A percentile compares a stretch with the other conserved stretches of the same genome.
phyloP scores from a whole-genome alignment of 2,888 invertebrate genomes.

The Parnassius apollo region DNA sequence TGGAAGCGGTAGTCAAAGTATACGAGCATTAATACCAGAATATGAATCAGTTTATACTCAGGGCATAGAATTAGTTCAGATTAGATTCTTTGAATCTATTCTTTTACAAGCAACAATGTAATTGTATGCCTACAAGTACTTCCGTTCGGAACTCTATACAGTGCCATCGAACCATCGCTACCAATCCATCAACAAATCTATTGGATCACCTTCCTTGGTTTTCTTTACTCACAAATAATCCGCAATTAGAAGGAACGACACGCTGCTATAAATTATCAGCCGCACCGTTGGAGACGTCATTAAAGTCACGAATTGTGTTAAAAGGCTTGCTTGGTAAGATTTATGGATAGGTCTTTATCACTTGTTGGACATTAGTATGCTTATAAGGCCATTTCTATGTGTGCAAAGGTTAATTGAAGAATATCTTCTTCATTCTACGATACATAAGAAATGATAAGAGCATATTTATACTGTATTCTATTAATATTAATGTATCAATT shows the following conservation, averaged over 20 bases:
- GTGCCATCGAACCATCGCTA: no score
- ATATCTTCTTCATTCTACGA: constrained; percentile 17
- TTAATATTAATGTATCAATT: constrained; percentile 2
- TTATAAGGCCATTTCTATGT: constrained; percentile 31
- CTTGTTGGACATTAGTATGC: constrained; percentile 28
- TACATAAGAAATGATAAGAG: constrained; percentile 1
- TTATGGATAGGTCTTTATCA: constrained; percentile 53
- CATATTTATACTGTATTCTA: constrained; percentile 10
- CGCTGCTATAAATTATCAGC: constrained; percentile 54
- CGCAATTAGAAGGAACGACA: constrained; percentile 36
- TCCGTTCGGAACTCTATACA: no score
- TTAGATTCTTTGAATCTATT: no score
- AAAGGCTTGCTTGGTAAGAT: constrained; percentile 55
- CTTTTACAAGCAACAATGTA: no score
- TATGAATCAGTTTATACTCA: no score
- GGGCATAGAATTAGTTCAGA: no score
- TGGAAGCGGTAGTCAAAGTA: no score
- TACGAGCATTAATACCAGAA: no score
- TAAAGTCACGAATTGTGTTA: constrained; percentile 69
- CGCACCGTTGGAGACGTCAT: constrained; percentile 49
- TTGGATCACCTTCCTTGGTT: constrained; percentile 5
- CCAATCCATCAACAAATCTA: not conserved
- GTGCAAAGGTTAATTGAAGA: constrained; percentile 34
- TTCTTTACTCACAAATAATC: constrained; percentile 16
- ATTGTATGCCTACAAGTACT: no score